Conservation (phyloP, 2,113 vertebrate species). For the Hippocampus zosterae region DNA sequence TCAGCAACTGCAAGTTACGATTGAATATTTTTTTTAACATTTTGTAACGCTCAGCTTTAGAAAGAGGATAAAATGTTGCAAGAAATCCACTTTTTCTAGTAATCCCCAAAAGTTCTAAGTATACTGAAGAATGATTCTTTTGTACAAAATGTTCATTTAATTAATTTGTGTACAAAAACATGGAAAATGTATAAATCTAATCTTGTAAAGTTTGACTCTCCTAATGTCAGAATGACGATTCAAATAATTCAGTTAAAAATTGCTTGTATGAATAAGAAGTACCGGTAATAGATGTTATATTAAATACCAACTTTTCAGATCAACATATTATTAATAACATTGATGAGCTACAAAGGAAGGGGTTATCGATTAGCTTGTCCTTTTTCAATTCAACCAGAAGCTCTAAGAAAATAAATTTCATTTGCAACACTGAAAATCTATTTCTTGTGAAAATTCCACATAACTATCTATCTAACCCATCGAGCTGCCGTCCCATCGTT, state of each 20-base stretch:
- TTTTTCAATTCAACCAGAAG: neutral
- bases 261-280: neutral
- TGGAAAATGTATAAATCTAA: neutral
- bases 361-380: neutral
- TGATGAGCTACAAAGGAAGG: neutral
- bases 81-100: neutral
- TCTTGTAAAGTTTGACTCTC: neutral
- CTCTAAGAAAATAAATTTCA: neutral
- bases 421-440: neutral
- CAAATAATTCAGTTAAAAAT: neutral
- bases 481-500: neutral
- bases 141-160: neutral
- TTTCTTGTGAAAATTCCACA: neutral
- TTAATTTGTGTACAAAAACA: neutral
- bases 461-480: neutral
- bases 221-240: neutral
- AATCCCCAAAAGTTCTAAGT: neutral
- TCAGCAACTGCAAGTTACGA: too few species aligned
- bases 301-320: neutral
- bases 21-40: too few species aligned
- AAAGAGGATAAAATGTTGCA: too few species aligned
- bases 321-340: neutral
- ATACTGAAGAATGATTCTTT: too few species aligned
- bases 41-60: too few species aligned
- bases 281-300: neutral